Percentiles rank a stretch among this genome's conserved stretches.
Evolutionary conservation across 2,797 vertebrate genomes (phyloP).

Genomic region (Kryptolebias ocellatus): DNA sequence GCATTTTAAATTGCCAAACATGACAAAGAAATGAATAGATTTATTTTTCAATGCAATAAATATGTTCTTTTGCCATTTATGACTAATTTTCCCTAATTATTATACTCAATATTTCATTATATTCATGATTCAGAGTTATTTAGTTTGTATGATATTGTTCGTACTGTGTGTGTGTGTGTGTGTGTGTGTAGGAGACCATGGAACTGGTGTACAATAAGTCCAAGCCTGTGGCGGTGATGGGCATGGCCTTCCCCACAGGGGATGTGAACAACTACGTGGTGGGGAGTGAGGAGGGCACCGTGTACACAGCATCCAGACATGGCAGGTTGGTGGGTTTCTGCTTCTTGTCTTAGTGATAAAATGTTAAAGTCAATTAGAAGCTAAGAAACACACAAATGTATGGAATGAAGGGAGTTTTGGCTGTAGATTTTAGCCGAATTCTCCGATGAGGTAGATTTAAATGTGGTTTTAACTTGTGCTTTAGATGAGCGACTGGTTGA

Average conservation of each 20-base stretch:
- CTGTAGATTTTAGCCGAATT: no score
- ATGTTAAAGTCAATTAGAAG: background rate
- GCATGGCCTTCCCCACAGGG: slow-evolving; percentile 96
- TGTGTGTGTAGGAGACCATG: slow-evolving; percentile 92
- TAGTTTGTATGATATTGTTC: no score
- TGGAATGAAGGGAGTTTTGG: no score
- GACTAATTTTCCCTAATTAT: background rate
- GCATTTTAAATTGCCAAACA: no score
- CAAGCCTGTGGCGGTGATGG: slow-evolving; percentile 95
- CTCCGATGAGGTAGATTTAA: no score
- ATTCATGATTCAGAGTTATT: background rate
- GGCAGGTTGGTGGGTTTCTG: slow-evolving; percentile 86
- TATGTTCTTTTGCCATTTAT: background rate
- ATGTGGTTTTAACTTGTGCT: no score
- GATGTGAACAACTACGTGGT: slow-evolving; percentile 99
- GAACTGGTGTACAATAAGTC: slow-evolving; percentile 98
- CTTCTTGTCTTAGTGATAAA: background rate
- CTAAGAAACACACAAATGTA: background rate
- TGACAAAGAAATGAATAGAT: no score
- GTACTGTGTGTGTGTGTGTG: slow-evolving; percentile 18
- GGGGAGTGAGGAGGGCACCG: slow-evolving; percentile 96
- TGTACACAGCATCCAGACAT: slow-evolving; percentile 98
- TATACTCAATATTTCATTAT: background rate
- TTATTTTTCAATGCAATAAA: background rate
- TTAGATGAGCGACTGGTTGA: no score